Conservation (phyloP, 2,888 invertebrate genomes). For the Drosophila pseudotalamancana region DNA sequence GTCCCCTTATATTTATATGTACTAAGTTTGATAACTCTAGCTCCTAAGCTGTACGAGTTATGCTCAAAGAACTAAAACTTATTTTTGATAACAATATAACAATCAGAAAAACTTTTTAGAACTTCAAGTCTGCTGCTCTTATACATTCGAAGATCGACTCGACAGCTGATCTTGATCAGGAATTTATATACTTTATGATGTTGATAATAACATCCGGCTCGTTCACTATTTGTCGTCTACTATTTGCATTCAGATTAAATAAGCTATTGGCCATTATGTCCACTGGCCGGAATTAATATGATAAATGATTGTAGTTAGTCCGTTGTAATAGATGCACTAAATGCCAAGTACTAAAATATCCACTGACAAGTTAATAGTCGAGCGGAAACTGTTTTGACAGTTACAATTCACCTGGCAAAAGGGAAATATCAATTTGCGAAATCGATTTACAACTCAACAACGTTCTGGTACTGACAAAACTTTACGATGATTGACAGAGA, state of each 20-base stretch:
- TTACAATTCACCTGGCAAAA: conserved; percentile 28
- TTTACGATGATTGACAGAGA: conserved; percentile 39
- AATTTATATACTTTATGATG: too few relatives aligned
- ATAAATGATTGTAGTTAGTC: conserved; percentile 2
- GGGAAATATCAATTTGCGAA: conserved; percentile 41
- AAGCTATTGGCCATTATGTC: not conserved
- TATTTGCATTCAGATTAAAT: too few relatives aligned
- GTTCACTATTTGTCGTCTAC: not conserved
- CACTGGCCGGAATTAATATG: too few relatives aligned
- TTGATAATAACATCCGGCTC: conserved; percentile 21
- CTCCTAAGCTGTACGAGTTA: too few relatives aligned
- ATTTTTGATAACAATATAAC: too few relatives aligned
- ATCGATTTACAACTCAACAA: conserved; percentile 25
- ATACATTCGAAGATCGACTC: too few relatives aligned
- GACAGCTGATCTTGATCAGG: too few relatives aligned
- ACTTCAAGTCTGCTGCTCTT: too few relatives aligned
- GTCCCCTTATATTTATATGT: too few relatives aligned
- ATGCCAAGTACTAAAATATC: conserved; percentile 45
- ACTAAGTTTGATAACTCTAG: too few relatives aligned
- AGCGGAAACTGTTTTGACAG: conserved; percentile 66
- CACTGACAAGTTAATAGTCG: conserved; percentile 72
- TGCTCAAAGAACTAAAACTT: too few relatives aligned
- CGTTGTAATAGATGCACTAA: conserved; percentile 54
- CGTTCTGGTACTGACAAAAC: conserved; percentile 33
- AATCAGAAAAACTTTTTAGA: too few relatives aligned